A percentile compares a stretch with the other conserved stretches of the same genome.
Conservation (phyloP, 2,888 invertebrate species). For the Nipponacmea schrenckii region DNA sequence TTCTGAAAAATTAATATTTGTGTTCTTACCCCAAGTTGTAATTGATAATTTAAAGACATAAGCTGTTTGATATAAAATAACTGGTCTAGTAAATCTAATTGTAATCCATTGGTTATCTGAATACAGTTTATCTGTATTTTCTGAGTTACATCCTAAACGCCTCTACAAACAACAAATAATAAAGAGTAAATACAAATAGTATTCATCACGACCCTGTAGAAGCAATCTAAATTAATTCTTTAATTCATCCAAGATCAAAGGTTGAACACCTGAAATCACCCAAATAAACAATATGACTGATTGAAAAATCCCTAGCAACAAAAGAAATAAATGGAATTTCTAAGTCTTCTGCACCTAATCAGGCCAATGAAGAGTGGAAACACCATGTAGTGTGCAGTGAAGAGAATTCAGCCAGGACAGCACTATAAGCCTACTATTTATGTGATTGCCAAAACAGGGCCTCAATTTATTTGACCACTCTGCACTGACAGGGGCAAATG, state of each 20-base stretch:
- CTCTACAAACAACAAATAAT: conserved; percentile 36
- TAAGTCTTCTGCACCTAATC: not conserved
- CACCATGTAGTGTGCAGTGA: too few relatives aligned
- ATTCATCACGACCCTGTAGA: not conserved
- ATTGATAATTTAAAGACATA: conserved; percentile 46
- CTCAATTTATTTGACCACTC: too few relatives aligned
- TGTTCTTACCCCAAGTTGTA: conserved; percentile 49
- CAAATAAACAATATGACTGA: too few relatives aligned
- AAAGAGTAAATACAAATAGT: conserved; percentile 11
- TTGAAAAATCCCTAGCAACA: too few relatives aligned
- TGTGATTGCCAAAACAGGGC: too few relatives aligned
- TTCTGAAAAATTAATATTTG: not conserved
- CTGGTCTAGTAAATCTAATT: conserved; percentile 39
- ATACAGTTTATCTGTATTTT: conserved; percentile 43
- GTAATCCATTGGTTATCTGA: conserved; percentile 40
- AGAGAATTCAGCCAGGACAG: not conserved
- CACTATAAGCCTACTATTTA: not conserved
- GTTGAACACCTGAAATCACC: too few relatives aligned
- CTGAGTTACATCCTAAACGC: conserved; percentile 42
- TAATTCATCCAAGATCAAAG: too few relatives aligned
- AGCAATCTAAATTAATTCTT: not conserved
- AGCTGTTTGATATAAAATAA: conserved; percentile 36
- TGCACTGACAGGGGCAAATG: too few relatives aligned
- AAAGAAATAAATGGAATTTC: not conserved
- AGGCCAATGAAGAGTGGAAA: not conserved